Conservation (phyloP, 1,140 invertebrate species). For the Papilio dardanus region DNA sequence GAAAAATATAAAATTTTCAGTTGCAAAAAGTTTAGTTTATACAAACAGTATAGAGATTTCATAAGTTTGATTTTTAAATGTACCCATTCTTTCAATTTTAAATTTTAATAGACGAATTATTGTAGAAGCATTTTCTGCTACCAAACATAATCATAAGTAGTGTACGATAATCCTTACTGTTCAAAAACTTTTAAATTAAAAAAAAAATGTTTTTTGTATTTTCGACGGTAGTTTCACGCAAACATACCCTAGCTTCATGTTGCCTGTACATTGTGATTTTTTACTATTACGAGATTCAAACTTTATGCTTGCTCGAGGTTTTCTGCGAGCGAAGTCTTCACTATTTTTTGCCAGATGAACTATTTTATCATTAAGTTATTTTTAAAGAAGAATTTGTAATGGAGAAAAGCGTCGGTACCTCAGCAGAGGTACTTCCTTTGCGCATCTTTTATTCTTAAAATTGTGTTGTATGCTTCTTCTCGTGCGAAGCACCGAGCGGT, state of each 20-base stretch:
- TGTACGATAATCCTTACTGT: background rate
- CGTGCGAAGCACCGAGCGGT: no score
- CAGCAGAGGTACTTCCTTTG: no score
- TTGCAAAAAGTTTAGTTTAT: background rate
- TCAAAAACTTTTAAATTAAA: background rate
- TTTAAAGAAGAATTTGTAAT: no score
- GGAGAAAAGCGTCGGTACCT: no score
- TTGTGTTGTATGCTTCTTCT: no score
- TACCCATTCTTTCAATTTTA: background rate
- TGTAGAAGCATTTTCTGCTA: background rate
- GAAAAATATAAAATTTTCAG: background rate
- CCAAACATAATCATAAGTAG: background rate
- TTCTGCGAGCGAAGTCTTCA: background rate
- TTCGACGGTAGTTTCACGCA: slow-evolving; percentile 12
- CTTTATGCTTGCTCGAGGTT: background rate
- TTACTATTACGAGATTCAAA: background rate
- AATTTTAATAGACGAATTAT: background rate
- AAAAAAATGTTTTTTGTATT: background rate
- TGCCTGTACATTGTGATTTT: background rate
- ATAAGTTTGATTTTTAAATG: background rate
- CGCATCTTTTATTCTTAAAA: no score
- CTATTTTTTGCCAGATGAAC: no score
- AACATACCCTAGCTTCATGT: background rate
- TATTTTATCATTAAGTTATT: no score
- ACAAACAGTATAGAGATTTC: no score